phyloP scores from a whole-genome alignment of 1,140 invertebrate species.

The Eriosoma lanigerum region DNA sequence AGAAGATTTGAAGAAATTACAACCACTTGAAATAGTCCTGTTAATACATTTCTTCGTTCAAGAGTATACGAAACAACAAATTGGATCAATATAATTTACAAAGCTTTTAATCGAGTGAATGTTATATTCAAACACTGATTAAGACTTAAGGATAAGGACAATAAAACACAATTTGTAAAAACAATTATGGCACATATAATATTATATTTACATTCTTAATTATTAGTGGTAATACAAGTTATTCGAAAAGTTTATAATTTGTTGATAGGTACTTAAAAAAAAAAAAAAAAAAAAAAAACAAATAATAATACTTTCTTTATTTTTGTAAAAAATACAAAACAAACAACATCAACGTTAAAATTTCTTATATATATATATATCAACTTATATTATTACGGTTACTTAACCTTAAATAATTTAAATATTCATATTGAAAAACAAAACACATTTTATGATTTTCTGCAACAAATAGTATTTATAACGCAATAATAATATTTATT shows the following conservation, averaged over 20 bases:
- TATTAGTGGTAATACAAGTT: conserved; percentile 18
- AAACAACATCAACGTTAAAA: conserved; percentile 26
- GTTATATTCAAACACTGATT: too few species aligned
- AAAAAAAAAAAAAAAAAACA: not conserved
- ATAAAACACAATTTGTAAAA: not conserved
- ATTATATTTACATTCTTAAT: conserved; percentile 42
- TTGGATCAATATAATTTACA: too few species aligned
- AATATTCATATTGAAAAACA: not conserved
- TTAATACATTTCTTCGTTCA: too few species aligned
- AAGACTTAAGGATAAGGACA: not conserved
- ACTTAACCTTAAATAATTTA: conserved; percentile 5
- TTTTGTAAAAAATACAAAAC: conserved; percentile 23
- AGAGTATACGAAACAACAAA: too few species aligned
- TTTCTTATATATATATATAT: not conserved
- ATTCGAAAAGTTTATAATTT: conserved; percentile 3
- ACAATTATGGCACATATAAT: conserved; percentile 30
- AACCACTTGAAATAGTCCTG: too few species aligned
- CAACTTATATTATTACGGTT: not conserved
- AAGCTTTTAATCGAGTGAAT: too few species aligned
- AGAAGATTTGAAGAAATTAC: too few species aligned
- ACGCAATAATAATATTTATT: conserved; percentile 12
- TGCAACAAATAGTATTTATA: not conserved
- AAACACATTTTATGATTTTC: not conserved
- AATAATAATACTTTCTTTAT: not conserved
- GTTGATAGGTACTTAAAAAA: not conserved